phyloP scores from a whole-genome alignment of 2,113 vertebrate genomes.

The Eptesicus fuscus region DNA sequence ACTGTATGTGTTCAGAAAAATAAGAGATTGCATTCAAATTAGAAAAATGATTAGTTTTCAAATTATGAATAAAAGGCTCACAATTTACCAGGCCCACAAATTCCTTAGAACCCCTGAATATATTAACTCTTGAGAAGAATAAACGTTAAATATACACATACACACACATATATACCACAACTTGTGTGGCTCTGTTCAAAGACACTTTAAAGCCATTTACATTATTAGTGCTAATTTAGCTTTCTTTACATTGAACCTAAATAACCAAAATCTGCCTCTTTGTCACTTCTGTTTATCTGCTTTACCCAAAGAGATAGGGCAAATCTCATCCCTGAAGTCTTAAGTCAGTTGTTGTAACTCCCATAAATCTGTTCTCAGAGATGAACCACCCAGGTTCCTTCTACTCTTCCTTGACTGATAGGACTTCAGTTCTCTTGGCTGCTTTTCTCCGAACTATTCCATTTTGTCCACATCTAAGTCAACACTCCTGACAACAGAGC shows the following conservation, averaged over 20 bases:
- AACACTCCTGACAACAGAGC: not conserved
- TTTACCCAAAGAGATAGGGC: not conserved
- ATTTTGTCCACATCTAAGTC: not conserved
- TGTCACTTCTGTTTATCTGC: not conserved
- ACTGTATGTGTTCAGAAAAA: not conserved
- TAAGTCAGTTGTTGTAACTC: not conserved
- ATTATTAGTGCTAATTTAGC: not conserved
- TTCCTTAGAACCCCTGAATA: slow-evolving; percentile 25
- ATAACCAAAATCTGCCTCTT: not conserved
- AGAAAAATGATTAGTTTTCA: not conserved
- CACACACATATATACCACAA: not conserved
- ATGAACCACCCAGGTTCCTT: not conserved
- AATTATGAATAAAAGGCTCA: not conserved
- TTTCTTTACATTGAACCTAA: not conserved
- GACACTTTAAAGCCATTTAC: not conserved
- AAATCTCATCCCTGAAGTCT: not conserved
- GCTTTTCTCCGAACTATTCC: not conserved
- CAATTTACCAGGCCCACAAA: not conserved
- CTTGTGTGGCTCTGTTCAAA: not conserved
- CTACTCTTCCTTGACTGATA: not conserved
- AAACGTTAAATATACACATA: not conserved
- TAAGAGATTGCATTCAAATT: not conserved
- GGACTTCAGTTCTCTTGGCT: not conserved
- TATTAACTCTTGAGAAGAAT: slow-evolving; percentile 1
- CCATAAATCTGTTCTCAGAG: not conserved